Percentiles rank a stretch among this genome's conserved stretches.
Conservation (phyloP, 2,113 vertebrate genomes). For the Bambusicola thoracicus region DNA sequence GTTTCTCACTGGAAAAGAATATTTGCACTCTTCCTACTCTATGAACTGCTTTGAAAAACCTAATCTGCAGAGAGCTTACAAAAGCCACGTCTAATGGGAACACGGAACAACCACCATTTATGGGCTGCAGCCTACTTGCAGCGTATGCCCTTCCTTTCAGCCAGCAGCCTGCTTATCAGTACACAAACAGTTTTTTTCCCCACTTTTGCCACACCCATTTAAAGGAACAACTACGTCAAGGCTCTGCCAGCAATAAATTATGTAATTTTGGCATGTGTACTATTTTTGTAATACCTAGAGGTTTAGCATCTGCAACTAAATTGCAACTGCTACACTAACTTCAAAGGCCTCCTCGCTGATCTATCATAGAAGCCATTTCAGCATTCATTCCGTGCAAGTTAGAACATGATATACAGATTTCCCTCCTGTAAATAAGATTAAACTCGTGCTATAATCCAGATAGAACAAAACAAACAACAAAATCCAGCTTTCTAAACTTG, state of each 20-base stretch:
- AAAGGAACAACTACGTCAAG: not conserved
- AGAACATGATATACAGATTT: not conserved
- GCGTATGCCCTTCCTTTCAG: constrained; percentile 12
- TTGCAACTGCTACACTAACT: not conserved
- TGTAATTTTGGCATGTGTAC: not conserved
- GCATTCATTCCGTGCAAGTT: not conserved
- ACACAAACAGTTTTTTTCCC: constrained; percentile 4
- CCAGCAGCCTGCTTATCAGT: constrained; percentile 50
- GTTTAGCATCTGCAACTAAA: not conserved
- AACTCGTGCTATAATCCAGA: not conserved
- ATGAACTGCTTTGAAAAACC: not conserved
- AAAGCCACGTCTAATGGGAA: not conserved
- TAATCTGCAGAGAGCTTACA: not conserved
- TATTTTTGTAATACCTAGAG: not conserved
- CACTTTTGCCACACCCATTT: constrained; percentile 49
- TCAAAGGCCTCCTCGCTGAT: not conserved
- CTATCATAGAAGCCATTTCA: not conserved
- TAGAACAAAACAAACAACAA: not conserved
- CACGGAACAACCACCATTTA: not conserved
- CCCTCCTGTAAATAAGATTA: not conserved
- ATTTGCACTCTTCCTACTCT: not conserved
- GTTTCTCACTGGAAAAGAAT: not conserved
- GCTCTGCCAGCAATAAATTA: not conserved
- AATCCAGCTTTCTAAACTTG: not conserved
- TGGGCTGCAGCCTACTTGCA: constrained; percentile 3